These are phyloP conservation scores for Agrotis segetum DNA, from an alignment of 2,888 invertebrate genomes.

Conservation along the genomic window DNA sequence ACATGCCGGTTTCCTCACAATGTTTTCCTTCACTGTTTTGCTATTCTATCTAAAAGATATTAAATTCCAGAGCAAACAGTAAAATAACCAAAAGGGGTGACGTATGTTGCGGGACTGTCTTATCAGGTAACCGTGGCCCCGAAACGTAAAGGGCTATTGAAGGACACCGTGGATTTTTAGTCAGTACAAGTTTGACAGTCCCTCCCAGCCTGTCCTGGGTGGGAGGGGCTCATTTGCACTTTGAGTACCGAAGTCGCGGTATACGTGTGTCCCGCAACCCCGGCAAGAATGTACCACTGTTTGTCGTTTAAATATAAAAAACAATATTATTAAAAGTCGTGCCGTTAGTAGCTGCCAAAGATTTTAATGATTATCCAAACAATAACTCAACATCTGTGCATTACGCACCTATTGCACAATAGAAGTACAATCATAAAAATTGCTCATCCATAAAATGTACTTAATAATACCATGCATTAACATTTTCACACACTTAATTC, in stretches of 20 bases:
- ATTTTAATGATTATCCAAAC: conserved; percentile 73
- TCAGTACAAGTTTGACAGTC: no score
- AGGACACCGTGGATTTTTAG: no score
- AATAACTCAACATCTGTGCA: conserved; percentile 73
- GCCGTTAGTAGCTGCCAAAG: conserved; percentile 49
- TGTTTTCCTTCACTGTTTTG: no score
- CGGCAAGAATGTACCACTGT: no score
- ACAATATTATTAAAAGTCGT: conserved; percentile 28
- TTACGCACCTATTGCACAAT: conserved; percentile 72
- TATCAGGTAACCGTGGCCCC: no score
- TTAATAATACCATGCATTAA: conserved; percentile 84
- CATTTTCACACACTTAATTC: conserved; percentile 45
- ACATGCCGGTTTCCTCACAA: no score
- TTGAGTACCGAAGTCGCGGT: no score
- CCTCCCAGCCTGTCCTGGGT: no score
- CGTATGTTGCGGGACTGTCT: no score
- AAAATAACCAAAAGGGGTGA: background rate
- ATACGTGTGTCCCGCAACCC: no score
- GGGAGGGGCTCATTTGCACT: no score
- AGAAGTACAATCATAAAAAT: conserved; percentile 86
- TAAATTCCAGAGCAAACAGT: background rate
- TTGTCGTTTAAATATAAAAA: conserved; percentile 34
- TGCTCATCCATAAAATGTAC: conserved; percentile 86
- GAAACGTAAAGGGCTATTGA: no score
- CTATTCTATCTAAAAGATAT: background rate